phyloP scores from a whole-genome alignment of 2,797 vertebrate species.

The Macropus fuliginosus region DNA sequence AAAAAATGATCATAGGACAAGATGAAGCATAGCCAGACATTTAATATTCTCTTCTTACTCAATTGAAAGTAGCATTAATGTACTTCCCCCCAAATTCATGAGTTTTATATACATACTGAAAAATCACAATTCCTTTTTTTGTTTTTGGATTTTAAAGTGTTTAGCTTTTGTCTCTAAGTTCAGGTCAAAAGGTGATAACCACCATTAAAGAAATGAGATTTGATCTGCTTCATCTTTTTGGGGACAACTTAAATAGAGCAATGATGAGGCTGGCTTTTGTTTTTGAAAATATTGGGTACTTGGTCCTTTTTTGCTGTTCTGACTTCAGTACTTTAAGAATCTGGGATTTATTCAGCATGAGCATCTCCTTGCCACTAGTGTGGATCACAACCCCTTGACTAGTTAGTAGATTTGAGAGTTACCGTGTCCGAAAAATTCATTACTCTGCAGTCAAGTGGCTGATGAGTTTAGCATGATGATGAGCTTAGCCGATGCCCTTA shows the following conservation, averaged over 20 bases:
- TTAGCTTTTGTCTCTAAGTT: slow-evolving; percentile 25
- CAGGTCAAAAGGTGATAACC: not conserved
- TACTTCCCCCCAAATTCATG: slow-evolving; percentile 36
- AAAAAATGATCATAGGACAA: slow-evolving; percentile 53
- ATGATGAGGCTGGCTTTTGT: not conserved
- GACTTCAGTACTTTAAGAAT: not conserved
- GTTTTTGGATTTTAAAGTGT: slow-evolving; percentile 15
- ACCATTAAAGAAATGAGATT: not conserved
- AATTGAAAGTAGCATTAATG: slow-evolving; percentile 51
- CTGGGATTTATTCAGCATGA: not conserved
- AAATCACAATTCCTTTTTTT: not conserved
- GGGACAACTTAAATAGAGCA: not conserved
- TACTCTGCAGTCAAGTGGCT: not conserved
- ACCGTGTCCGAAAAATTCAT: not conserved
- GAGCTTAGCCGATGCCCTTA: not conserved
- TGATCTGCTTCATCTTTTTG: not conserved
- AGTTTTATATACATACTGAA: not conserved
- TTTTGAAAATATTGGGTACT: slow-evolving; percentile 6
- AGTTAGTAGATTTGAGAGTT: not conserved
- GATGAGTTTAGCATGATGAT: not conserved
- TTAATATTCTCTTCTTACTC: slow-evolving; percentile 56
- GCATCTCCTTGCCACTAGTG: not conserved
- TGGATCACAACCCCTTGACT: not conserved
- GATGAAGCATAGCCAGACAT: slow-evolving; percentile 19
- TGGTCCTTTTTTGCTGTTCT: not conserved